These are phyloP conservation scores for Gambusia affinis DNA, from an alignment of 2,113 vertebrate species.

Conservation along the genomic window DNA sequence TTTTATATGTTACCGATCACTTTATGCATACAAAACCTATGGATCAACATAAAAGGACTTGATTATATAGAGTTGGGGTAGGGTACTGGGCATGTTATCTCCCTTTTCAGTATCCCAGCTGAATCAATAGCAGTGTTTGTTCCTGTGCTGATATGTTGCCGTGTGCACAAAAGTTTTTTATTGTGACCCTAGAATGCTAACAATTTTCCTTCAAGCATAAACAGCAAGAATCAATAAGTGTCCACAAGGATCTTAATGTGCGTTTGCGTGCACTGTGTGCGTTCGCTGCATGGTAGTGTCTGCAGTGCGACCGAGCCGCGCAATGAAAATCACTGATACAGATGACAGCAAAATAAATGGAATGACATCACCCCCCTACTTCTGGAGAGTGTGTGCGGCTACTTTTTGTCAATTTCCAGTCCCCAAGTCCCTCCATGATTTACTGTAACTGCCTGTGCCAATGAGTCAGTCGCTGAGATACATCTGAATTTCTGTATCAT, in stretches of 20 bases:
- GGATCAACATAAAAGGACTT: conserved; percentile 21
- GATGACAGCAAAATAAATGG: neutral
- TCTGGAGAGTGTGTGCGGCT: neutral
- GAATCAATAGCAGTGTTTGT: conserved; percentile 32
- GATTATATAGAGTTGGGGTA: neutral
- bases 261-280: neutral
- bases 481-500: conserved; percentile 9
- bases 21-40: conserved; percentile 28
- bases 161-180: conserved; percentile 12
- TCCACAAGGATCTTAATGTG: neutral
- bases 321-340: no score
- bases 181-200: conserved; percentile 29
- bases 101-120: conserved; percentile 20
- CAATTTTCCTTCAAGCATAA: conserved; percentile 35
- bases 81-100: conserved; percentile 35
- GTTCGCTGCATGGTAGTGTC: conserved; percentile 14
- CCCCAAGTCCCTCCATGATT: neutral
- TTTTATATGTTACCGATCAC: conserved; percentile 1
- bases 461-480: neutral
- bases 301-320: conserved; percentile 7
- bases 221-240: conserved; percentile 28
- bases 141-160: conserved; percentile 4
- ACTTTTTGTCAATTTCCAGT: conserved; percentile 7
- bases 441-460: neutral
- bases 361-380: neutral